Percentiles rank a stretch among this genome's conserved stretches.
Conservation (phyloP, 1,140 invertebrate species). For the Colletes gigas region DNA sequence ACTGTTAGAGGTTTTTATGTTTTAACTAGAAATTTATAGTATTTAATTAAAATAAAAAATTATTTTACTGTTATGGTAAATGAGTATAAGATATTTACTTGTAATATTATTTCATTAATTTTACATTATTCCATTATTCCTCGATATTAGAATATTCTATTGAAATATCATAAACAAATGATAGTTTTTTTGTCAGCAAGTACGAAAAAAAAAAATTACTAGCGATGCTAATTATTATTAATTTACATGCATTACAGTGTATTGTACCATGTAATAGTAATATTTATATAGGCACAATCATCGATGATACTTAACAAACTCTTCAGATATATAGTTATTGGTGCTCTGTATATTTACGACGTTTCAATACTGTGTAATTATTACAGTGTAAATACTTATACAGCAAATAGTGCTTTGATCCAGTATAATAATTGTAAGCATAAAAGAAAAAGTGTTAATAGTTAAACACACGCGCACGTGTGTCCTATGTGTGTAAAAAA, state of each 20-base stretch:
- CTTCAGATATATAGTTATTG: slow-evolving; percentile 10
- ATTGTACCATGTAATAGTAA: neutral
- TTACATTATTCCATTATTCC: neutral
- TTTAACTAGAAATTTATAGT: neutral
- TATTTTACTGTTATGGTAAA: neutral
- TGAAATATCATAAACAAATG: neutral
- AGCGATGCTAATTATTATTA: neutral
- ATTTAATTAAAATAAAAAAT: neutral
- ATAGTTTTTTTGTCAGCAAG: too few relatives aligned
- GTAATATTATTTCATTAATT: neutral
- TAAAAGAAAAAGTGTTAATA: neutral
- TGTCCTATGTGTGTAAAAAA: too few relatives aligned
- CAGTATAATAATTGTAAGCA: neutral
- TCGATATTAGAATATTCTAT: slow-evolving; percentile 7
- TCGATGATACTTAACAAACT: neutral
- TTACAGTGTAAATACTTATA: slow-evolving; percentile 12
- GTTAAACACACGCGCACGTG: too few relatives aligned
- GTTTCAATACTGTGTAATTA: neutral
- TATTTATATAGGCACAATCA: neutral
- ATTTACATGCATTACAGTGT: neutral
- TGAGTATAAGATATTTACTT: neutral
- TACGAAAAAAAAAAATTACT: neutral
- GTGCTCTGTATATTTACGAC: slow-evolving; percentile 5
- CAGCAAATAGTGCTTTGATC: slow-evolving; percentile 3
- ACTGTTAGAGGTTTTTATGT: slow-evolving; percentile 15